Conservation (phyloP, 2,113 vertebrate genomes). For the Pteruthius melanotis region DNA sequence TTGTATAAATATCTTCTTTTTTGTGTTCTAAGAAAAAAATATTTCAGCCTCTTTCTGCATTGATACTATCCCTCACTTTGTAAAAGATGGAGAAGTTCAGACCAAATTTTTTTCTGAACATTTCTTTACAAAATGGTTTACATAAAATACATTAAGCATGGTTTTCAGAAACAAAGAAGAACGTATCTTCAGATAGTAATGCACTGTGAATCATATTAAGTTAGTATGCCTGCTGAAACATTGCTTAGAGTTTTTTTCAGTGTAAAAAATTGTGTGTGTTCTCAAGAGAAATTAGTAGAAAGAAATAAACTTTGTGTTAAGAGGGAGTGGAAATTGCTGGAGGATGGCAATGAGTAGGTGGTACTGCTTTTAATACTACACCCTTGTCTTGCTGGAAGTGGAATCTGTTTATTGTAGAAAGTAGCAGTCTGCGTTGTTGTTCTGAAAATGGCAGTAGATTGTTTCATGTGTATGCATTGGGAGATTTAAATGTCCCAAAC, state of each 20-base stretch:
- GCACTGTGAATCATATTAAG: neutral
- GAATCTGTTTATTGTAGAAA: neutral
- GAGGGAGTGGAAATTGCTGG: neutral
- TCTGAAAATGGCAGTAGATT: neutral
- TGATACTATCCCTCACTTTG: neutral
- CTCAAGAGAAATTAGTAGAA: neutral
- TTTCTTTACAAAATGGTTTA: neutral
- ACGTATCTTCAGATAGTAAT: neutral
- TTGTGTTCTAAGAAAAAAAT: neutral
- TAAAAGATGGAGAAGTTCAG: neutral
- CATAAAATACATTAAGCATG: neutral
- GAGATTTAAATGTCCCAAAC: neutral
- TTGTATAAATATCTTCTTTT: neutral
- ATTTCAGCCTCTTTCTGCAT: neutral
- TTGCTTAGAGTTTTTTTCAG: neutral
- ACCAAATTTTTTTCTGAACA: neutral
- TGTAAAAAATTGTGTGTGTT: neutral
- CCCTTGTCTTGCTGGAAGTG: neutral
- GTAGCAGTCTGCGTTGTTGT: neutral
- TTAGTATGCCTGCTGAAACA: neutral
- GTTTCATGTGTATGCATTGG: neutral
- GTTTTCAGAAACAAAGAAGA: neutral
- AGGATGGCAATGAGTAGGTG: neutral
- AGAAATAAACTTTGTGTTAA: neutral
- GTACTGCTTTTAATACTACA: neutral